Evolutionary conservation across 23 tunicate species (phyloP).

Genomic region (Styela clava): DNA sequence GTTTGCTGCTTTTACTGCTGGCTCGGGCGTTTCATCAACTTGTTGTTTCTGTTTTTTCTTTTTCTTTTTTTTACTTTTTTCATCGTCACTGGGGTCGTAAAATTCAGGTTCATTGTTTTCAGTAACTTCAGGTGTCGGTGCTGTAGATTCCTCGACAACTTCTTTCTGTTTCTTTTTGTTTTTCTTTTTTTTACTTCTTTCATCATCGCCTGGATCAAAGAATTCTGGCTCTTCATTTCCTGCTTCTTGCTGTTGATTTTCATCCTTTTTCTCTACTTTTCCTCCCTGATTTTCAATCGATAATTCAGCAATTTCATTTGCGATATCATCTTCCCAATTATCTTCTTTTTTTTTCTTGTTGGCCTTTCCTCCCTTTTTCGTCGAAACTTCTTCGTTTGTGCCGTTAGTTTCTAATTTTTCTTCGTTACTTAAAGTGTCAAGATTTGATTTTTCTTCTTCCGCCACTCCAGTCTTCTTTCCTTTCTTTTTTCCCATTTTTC

Average conservation of each 20-base stretch:
- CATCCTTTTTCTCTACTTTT: not conserved
- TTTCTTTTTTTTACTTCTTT: conserved; percentile 41
- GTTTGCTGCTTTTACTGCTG: not conserved
- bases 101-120: conserved; percentile 5
- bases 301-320: not conserved
- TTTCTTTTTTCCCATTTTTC: conserved; percentile 21
- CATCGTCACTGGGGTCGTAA: conserved; percentile 18
- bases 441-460: not conserved
- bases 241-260: not conserved
- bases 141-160: not conserved
- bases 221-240: conserved; percentile 16
- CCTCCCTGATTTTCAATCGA: not conserved
- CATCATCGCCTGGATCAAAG: not conserved
- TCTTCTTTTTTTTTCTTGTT: not conserved
- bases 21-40: not conserved
- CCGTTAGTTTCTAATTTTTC: not conserved
- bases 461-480: conserved; percentile 11
- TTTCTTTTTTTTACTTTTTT: conserved; percentile 25
- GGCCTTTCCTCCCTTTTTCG: not conserved
- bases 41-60: conserved; percentile 13
- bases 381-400: not conserved
- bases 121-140: not conserved
- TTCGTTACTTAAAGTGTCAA: not conserved
- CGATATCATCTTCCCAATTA: conserved; percentile 20
- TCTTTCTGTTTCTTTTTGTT: conserved; percentile 22